Evolutionary conservation across 1,140 invertebrate genomes (phyloP), one percentile per base, ranked within the genome.

Genomic region (Ctenoplectra terminalis): DNA sequence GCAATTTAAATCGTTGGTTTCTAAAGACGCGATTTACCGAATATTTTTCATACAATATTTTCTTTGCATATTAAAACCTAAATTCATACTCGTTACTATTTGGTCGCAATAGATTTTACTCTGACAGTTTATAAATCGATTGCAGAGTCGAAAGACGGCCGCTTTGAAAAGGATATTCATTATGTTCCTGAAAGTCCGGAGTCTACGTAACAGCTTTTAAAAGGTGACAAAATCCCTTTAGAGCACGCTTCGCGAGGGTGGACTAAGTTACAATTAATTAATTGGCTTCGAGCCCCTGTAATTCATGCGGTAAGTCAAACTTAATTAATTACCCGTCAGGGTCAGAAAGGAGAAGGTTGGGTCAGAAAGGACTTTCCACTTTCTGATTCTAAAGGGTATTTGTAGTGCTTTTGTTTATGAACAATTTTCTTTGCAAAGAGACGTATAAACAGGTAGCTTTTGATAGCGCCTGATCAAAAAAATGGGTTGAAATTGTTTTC

Each of bases 271-370:
- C 91, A 86, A 92, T 92, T 92, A 93, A 93, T 93, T 93, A 93
- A 93, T 92, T 87, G 91, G 91, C 87, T 74, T 85, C 80, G 80
- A 80, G 85, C 87, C 82, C 86, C 84, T 85, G 90, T 90, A 91
- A 92, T 93, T 93, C 90, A 90, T 89, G 91, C 90, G 89, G 87
- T 87, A 90, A 93, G 91, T 93, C 91, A 93, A 93, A 93, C 91
- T 90, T 92, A 93, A 93, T 93, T 93, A 92, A 93, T 93, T 93
- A 93, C 70, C 82, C 86, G 74, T 77, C 46, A 79, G 84, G 71
- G 26, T 58, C 17, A 63, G 58, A 71, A 77, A 67, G 58, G 58
- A 71, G 76, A 74, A 71, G 60, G 82, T 61, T 40, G 66, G 5
- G 40, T n/a, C 20, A 48, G 34, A 40, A 46, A 56, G 52, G 56